Evolutionary conservation across 1,140 invertebrate species (phyloP).

Genomic region (Stegodyphus dumicola): DNA sequence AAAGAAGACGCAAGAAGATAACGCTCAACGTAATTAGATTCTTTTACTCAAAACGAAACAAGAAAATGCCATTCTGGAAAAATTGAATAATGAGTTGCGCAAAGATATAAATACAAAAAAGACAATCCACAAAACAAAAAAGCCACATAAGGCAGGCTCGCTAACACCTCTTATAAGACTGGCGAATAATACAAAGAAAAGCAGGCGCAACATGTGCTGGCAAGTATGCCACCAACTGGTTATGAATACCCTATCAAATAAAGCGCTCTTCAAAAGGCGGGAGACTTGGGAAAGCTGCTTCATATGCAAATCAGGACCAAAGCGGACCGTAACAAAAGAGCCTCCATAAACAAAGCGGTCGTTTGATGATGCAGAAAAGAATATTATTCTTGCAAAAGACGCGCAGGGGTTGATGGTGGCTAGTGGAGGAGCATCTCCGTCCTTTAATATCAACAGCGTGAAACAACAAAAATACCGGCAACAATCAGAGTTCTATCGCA

Average conservation of each 20-base stretch:
- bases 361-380: slow-evolving; percentile 52
- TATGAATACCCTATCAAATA: slow-evolving; percentile 58
- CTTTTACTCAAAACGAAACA: too few species aligned
- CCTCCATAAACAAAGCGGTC: slow-evolving; percentile 38
- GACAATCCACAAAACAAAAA: too few species aligned
- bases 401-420: too few species aligned
- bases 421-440: background rate
- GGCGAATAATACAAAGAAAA: background rate
- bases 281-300: slow-evolving; percentile 14
- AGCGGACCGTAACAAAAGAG: slow-evolving; percentile 30
- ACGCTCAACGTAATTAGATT: too few species aligned
- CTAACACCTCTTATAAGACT: background rate
- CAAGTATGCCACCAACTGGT: slow-evolving; percentile 18
- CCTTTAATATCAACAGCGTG: background rate
- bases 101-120: too few species aligned
- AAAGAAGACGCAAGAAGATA: too few species aligned
- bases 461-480: background rate
- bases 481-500: background rate
- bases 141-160: too few species aligned
- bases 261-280: background rate
- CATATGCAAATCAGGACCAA: slow-evolving; percentile 50
- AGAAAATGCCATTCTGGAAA: too few species aligned
- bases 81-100: too few species aligned
- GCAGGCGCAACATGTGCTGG: slow-evolving; percentile 36
- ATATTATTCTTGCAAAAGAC: slow-evolving; percentile 34